phyloP scores from a whole-genome alignment of 1,140 invertebrate species.

The Antheraea mylitta region DNA sequence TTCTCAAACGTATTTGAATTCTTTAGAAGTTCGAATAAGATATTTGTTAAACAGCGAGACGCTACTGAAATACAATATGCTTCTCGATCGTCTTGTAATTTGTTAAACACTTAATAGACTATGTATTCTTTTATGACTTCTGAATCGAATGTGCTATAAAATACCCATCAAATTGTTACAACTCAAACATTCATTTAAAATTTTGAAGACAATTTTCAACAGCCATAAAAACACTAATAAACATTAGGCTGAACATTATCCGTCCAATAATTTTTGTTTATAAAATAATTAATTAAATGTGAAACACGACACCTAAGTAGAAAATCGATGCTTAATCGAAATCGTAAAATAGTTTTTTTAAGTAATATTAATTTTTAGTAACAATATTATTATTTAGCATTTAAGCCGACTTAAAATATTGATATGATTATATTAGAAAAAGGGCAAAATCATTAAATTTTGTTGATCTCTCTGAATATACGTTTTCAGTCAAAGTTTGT shows the following conservation, averaged over 20 bases:
- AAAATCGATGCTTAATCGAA: constrained; percentile 35
- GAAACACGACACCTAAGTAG: constrained; percentile 32
- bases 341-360: constrained; percentile 30
- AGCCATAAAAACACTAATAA: background rate
- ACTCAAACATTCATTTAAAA: background rate
- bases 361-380: background rate
- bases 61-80: background rate
- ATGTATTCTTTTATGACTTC: no score
- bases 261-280: background rate
- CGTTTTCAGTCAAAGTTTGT: no score
- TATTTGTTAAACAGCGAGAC: background rate
- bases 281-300: constrained; percentile 24
- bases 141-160: no score
- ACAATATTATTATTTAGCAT: constrained; percentile 23
- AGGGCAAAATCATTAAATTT: background rate
- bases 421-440: constrained; percentile 41
- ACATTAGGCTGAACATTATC: background rate
- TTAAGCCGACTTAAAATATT: constrained; percentile 42
- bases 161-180: no score
- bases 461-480: no score
- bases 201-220: background rate
- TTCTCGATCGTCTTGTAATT: background rate
- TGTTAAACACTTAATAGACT: background rate
- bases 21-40: background rate
- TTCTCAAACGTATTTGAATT: background rate